A percentile compares a stretch with the other conserved stretches of the same genome.
Conservation (phyloP, 2,797 vertebrate genomes). For the Leuciscus waleckii region DNA sequence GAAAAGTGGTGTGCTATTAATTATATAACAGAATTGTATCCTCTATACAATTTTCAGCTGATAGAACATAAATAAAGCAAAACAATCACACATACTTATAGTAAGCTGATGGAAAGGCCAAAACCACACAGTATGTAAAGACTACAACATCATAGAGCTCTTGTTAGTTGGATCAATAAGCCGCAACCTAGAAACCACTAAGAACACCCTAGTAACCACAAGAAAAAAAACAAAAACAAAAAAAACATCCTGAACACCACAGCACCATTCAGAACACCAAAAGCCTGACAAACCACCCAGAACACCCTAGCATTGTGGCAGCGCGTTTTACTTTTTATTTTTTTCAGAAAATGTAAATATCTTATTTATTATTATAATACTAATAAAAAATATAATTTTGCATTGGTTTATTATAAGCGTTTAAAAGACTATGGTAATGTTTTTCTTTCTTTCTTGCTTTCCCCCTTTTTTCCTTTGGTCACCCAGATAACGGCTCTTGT, state of each 20-base stretch:
- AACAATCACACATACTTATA: too few relatives aligned
- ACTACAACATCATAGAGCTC: too few relatives aligned
- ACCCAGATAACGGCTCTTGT: constrained; percentile 36
- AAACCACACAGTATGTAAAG: too few relatives aligned
- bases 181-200: too few relatives aligned
- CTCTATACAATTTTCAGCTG: too few relatives aligned
- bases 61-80: too few relatives aligned
- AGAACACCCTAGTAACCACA: too few relatives aligned
- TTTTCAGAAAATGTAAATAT: background rate
- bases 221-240: too few relatives aligned
- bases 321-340: background rate
- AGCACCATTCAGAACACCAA: background rate
- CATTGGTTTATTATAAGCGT: background rate
- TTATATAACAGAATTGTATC: too few relatives aligned
- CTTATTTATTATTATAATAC: background rate
- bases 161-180: too few relatives aligned
- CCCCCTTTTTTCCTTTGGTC: background rate
- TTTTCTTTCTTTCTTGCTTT: background rate
- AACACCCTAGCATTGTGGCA: background rate
- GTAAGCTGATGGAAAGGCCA: too few relatives aligned
- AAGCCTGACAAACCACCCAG: background rate
- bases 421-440: background rate
- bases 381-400: background rate
- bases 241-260: background rate
- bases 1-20: too few relatives aligned